Percentiles rank a stretch among this genome's conserved stretches.
Evolutionary conservation across 2,113 vertebrate genomes (phyloP).

Genomic region (Sinocyclocheilus grahami): DNA sequence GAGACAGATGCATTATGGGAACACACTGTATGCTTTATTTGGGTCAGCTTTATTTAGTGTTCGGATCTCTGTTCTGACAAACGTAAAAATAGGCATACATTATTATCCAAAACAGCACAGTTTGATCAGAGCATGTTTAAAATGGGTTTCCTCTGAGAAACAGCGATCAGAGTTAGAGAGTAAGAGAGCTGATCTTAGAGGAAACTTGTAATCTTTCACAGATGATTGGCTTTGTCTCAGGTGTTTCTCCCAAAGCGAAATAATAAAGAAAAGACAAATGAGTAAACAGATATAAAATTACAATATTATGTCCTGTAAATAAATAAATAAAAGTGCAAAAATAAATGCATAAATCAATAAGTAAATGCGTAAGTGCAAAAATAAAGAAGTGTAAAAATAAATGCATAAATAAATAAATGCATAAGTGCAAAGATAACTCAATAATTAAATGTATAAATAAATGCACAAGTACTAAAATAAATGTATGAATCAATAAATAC

Average conservation of each 20-base stretch:
- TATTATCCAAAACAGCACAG: not conserved
- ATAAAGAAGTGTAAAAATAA: no score
- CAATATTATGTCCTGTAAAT: not conserved
- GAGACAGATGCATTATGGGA: constrained; percentile 23
- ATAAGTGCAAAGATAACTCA: not conserved
- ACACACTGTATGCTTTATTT: constrained; percentile 14
- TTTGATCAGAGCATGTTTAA: not conserved
- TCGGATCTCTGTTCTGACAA: not conserved
- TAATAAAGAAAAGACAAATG: not conserved
- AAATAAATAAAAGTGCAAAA: not conserved
- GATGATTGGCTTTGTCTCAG: not conserved
- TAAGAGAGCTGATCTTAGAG: not conserved
- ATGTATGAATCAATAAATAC: not conserved
- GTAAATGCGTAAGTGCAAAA: not conserved
- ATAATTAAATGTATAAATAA: not conserved
- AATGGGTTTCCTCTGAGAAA: not conserved
- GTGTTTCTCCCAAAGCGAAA: not conserved
- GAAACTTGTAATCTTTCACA: not conserved
- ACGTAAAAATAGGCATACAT: not conserved
- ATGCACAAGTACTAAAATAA: not conserved
- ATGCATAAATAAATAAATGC: not conserved
- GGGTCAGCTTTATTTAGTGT: constrained; percentile 13
- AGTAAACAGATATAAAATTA: not conserved
- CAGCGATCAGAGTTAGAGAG: not conserved
- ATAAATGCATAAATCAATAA: not conserved